These are phyloP conservation scores for Crocidura indochinensis DNA, from an alignment of 2,797 vertebrate species.

Conservation along the genomic window DNA sequence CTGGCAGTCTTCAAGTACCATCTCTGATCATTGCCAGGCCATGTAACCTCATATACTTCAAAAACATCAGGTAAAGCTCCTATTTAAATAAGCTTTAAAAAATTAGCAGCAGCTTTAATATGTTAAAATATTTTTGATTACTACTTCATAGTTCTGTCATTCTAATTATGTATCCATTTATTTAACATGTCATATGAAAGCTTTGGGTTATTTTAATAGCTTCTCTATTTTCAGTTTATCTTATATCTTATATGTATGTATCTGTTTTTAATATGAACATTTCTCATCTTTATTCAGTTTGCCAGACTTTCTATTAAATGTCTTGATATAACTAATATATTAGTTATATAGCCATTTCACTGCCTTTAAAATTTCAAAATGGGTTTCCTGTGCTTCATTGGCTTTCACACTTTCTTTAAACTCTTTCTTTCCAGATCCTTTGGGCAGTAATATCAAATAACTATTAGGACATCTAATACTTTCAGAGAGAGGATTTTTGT, in stretches of 20 bases:
- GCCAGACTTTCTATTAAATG: slow-evolving; percentile 60
- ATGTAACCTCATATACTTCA: no score
- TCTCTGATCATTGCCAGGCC: no score
- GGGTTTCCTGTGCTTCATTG: slow-evolving; percentile 68
- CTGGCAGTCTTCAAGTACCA: no score
- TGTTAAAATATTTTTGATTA: background rate
- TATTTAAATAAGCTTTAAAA: background rate
- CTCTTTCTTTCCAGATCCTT: slow-evolving; percentile 59
- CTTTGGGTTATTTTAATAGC: no score
- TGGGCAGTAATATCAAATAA: slow-evolving; percentile 74
- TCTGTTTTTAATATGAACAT: slow-evolving; percentile 4
- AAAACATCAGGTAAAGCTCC: no score
- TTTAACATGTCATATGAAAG: background rate
- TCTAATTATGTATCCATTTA: slow-evolving; percentile 13
- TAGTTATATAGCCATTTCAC: slow-evolving; percentile 60
- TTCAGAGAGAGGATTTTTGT: slow-evolving; percentile 82
- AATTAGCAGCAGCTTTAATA: background rate
- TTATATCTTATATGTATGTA: background rate
- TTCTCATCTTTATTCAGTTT: slow-evolving; percentile 38
- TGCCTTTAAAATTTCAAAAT: slow-evolving; percentile 72
- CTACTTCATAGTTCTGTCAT: background rate
- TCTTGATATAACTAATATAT: slow-evolving; percentile 71
- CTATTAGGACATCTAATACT: slow-evolving; percentile 78
- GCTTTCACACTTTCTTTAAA: slow-evolving; percentile 56
- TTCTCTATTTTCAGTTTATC: slow-evolving; percentile 19